Evolutionary conservation across 2,113 vertebrate species (phyloP).

Genomic region (Bos indicus): DNA sequence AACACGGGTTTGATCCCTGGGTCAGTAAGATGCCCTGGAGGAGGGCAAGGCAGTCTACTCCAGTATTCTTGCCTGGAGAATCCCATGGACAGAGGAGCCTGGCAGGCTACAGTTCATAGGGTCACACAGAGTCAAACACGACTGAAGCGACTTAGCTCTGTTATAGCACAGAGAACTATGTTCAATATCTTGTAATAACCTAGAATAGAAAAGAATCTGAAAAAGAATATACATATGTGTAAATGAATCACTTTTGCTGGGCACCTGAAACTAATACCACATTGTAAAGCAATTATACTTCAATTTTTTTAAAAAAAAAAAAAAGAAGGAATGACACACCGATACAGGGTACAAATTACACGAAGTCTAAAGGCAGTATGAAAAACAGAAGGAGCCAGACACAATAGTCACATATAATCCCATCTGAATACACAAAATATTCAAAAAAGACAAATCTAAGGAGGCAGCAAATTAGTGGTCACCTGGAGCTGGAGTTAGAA

Average conservation of each 20-base stretch:
- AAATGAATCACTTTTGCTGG: neutral
- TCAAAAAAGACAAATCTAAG: neutral
- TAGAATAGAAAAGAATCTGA: neutral
- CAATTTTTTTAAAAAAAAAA: neutral
- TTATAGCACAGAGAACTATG: neutral
- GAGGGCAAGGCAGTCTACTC: neutral
- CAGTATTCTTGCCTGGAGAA: neutral
- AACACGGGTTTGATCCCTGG: neutral
- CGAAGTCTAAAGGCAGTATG: neutral
- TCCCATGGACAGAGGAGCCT: neutral
- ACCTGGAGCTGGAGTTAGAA: neutral
- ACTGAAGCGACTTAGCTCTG: neutral
- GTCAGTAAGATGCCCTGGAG: neutral
- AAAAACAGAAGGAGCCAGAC: neutral
- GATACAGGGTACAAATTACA: neutral
- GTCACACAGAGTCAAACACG: rapidly evolving
- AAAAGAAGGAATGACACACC: neutral
- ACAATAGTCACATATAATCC: neutral
- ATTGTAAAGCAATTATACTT: neutral
- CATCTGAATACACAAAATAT: neutral
- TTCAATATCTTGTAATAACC: neutral
- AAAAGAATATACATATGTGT: neutral
- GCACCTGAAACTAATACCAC: neutral
- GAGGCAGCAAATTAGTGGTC: neutral
- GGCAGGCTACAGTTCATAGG: neutral